Percentiles rank a stretch among this genome's conserved stretches.
phyloP scores from a whole-genome alignment of 64 coral and sea anemone species.

The Pocillopora verrucosa region DNA sequence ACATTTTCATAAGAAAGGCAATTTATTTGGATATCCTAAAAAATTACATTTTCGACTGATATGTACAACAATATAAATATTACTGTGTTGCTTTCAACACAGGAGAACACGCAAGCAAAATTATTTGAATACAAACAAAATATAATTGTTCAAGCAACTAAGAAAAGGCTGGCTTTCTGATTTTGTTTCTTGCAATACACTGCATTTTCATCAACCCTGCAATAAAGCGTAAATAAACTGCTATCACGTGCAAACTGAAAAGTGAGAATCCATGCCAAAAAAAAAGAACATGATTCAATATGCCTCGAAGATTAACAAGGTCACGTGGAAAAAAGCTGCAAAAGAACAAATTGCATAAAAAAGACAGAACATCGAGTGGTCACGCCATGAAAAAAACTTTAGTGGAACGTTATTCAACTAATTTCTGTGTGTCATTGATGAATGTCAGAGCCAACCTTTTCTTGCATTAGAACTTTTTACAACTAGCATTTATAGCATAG shows the following conservation, averaged over 20 bases:
- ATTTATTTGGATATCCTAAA: not conserved
- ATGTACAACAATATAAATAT: constrained; percentile 36
- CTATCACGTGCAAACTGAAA: not conserved
- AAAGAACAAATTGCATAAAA: too few species aligned
- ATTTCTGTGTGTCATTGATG: too few species aligned
- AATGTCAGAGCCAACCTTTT: too few species aligned
- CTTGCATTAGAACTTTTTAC: too few species aligned
- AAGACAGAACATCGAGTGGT: too few species aligned
- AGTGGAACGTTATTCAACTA: too few species aligned
- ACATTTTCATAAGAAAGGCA: not conserved
- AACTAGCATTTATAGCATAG: too few species aligned
- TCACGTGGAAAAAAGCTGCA: too few species aligned
- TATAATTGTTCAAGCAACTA: not conserved
- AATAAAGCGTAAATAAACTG: not conserved
- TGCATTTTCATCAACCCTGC: not conserved
- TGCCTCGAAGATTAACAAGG: too few species aligned
- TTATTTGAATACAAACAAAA: not conserved
- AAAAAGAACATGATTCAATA: too few species aligned
- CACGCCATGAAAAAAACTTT: too few species aligned
- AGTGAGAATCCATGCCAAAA: too few species aligned
- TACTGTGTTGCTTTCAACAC: not conserved
- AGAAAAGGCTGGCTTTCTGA: constrained; percentile 49
- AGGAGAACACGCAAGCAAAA: not conserved
- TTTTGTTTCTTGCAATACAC: not conserved
- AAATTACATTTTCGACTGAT: not conserved